A percentile compares a stretch with the other conserved stretches of the same genome.
These are phyloP conservation scores for Pao palembangensis DNA, from an alignment of 2,113 vertebrate species.

Conservation along the genomic window DNA sequence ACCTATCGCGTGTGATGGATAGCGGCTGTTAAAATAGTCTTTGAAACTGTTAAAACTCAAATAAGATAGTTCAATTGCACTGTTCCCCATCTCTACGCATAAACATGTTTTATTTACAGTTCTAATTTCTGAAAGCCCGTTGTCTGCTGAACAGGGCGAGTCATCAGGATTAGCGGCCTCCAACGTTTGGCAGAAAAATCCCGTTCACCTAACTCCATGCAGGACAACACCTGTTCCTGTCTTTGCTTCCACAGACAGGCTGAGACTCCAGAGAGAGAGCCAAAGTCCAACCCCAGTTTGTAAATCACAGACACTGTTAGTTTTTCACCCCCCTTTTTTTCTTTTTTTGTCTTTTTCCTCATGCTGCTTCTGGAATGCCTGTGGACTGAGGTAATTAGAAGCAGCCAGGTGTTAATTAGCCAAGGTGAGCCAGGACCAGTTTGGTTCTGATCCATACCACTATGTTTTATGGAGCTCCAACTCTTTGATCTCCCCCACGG, in stretches of 20 bases:
- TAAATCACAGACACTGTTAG: conserved; percentile 26
- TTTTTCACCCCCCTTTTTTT: not conserved
- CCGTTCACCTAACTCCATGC: conserved; percentile 8
- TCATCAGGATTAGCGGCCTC: conserved; percentile 10
- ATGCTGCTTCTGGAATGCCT: conserved; percentile 21
- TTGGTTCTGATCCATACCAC: conserved; percentile 59
- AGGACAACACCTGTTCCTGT: conserved; percentile 47
- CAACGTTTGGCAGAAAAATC: conserved; percentile 24
- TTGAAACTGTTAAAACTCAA: not conserved
- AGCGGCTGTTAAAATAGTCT: no score
- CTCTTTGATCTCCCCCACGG: conserved; percentile 65
- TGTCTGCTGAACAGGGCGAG: conserved; percentile 18
- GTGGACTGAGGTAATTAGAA: conserved; percentile 56
- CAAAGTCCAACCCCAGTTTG: conserved; percentile 23
- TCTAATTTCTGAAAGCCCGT: no score
- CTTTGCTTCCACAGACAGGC: conserved; percentile 30
- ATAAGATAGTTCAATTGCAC: conserved; percentile 1
- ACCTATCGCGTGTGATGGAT: not conserved
- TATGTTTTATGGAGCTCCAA: conserved; percentile 49
- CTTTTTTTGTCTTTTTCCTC: not conserved
- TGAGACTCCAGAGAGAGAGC: conserved; percentile 20
- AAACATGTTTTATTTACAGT: no score
- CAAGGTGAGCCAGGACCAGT: conserved; percentile 37
- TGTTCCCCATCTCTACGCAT: no score
- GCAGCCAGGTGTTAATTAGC: conserved; percentile 69